Evolutionary conservation across 2,888 invertebrate genomes (phyloP), one percentile per base, ranked within the genome.

Genomic region (Arge pagana): DNA sequence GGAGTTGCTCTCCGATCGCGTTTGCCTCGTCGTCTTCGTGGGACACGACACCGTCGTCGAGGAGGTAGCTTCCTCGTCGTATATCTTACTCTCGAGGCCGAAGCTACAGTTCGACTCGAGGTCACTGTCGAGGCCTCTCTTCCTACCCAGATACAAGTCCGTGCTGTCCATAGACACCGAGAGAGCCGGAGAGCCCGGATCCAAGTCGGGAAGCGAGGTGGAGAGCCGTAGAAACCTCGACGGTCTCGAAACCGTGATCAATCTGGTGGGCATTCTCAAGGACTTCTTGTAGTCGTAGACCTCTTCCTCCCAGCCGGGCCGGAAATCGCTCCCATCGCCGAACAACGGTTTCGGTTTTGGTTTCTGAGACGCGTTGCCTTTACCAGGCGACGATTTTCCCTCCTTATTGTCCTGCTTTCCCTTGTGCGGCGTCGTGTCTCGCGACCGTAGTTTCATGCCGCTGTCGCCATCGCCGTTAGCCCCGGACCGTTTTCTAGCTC

Each of bases 251-350:
- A 92, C 88, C 30, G 88, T 89, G 60, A 93, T 93, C 43, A 93
- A 79, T 62, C 88, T 84, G 26, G 87, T 82, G 1, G 93, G 92
- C 83, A 93, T 89, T 62, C 92, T 83, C 13, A 92, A 77, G 1
- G 91, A 89, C 61, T 89, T 83, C 72, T 93, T 93, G 68, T 88
- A 93, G 63, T 85, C 86, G 66, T 88, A 90, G 13, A 92, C 82
- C 67, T 91, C 91, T 68, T 90, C 88, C 76, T 90, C 89, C 90
- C 90, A 90, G 0, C 89, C 89, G 0, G 89, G 89, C 61, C 85
- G 82, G 66, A 89, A 88, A 67, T 86, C 85, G 33, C 85, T 85
- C 24, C 86, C 86, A 70, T 86, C 85, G 3, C 87, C 88, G 67
- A 85, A 86, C 24, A 81, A 78, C n/a, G 85, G 82, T 70, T 86